Evolutionary conservation across 2,113 vertebrate genomes (phyloP), one percentile per base, ranked within the genome.

Genomic region (Dromiciops gliroides): DNA sequence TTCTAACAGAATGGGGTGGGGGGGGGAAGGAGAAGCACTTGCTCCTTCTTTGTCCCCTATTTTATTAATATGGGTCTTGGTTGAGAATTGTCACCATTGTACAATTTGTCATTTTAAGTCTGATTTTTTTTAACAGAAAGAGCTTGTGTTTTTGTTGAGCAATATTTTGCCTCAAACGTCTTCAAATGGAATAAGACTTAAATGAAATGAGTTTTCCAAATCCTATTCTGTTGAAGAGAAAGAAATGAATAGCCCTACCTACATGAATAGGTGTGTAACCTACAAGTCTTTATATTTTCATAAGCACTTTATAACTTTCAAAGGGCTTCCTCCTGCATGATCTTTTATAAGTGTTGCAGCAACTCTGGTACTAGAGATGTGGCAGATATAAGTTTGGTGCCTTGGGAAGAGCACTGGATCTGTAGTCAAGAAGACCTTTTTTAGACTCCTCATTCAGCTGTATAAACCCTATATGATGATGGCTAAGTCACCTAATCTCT

Each of bases 61-160:
- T 50, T 94, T 96, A 96, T 96, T 96, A 96, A 93, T 50, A 93
- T 90, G 25, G 96, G 91, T 93, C 92, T 96, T 94, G 89, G 51
- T 83, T 97, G 94, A 96, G 94, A 95, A 96, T 90, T 67, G 44
- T 60, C 92, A 92, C 51, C 90, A 90, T 92, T 93, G 49, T 96
- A 92, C 94, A 97, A 51, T 52, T 88, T 67, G 89, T 90, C 92
- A 93, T 90, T 94, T 94, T n/a, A 94, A 97, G 93, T 97, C 92
- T 95, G 93, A 96, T 95, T 96, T 96, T 95, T 83, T 83, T 67
- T 67, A 11, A 16, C 3, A 19, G 90, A 92, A 89, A 92, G 96
- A 96, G 49, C 49, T 83, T 92, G 67, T 83, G 56, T 94, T 95
- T 96, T 95, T 90, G 90, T 92, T 92, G 91, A 96, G 48, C 50